A percentile compares a stretch with the other conserved stretches of the same genome.
Evolutionary conservation across 2,888 invertebrate species (phyloP).

Genomic region (Panzeria rudis): DNA sequence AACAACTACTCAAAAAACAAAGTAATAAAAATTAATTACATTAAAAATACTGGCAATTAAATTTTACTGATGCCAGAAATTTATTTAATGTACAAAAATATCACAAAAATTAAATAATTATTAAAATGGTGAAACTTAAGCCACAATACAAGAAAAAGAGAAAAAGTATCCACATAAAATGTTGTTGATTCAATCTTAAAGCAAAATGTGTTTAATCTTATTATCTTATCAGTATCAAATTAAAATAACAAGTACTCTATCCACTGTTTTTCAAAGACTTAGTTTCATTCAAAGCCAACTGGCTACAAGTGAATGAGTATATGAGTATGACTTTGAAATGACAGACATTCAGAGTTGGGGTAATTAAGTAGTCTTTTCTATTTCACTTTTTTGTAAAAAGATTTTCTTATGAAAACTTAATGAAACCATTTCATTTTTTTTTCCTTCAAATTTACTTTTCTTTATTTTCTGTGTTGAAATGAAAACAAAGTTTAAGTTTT

Average conservation of each 20-base stretch:
- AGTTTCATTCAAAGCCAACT: background rate
- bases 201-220: conserved; percentile 57
- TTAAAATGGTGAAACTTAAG: conserved; percentile 48
- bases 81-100: conserved; percentile 37
- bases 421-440: conserved; percentile 18
- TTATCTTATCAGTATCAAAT: conserved; percentile 70
- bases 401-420: conserved; percentile 44
- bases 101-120: conserved; percentile 13
- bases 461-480: conserved; percentile 20
- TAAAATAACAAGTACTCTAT: conserved; percentile 46
- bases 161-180: too few species aligned
- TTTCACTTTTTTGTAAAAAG: conserved; percentile 21
- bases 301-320: background rate
- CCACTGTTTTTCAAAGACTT: background rate
- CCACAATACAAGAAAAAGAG: background rate
- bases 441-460: conserved; percentile 5
- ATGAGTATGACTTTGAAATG: conserved; percentile 49
- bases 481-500: conserved; percentile 37
- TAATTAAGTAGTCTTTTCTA: conserved; percentile 53
- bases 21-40: conserved; percentile 25
- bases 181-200: conserved; percentile 19
- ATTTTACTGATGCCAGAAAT: conserved; percentile 27
- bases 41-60: conserved; percentile 18
- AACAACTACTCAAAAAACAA: background rate
- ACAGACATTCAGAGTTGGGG: conserved; percentile 38